Percentiles rank a stretch among this genome's conserved stretches.
phyloP scores from a whole-genome alignment of 2,888 invertebrate species.

The Sicus ferrugineus region DNA sequence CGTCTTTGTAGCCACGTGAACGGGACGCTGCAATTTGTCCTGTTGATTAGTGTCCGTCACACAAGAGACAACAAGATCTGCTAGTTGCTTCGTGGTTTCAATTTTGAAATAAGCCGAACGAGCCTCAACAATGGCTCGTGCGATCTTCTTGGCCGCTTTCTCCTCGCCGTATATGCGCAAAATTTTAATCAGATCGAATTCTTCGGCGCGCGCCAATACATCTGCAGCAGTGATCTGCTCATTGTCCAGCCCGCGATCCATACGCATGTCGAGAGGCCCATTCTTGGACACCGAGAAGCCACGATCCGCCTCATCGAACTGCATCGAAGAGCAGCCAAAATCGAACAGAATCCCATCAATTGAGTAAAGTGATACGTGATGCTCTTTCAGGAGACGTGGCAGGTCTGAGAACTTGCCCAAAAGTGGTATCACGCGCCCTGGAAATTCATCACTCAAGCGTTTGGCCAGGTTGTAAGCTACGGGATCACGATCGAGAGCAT shows the following conservation, averaged over 20 bases:
- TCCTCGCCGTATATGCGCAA: constrained; percentile 94
- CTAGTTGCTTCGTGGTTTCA: constrained; percentile 83
- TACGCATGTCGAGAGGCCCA: constrained; percentile 94
- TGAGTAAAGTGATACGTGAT: constrained; percentile 70
- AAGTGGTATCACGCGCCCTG: constrained; percentile 78
- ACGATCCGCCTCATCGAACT: constrained; percentile 80
- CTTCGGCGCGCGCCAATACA: constrained; percentile 80
- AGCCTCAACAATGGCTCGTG: constrained; percentile 85
- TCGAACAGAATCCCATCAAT: constrained; percentile 92
- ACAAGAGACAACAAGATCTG: constrained; percentile 75
- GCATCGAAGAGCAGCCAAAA: constrained; percentile 96
- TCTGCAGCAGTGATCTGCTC: constrained; percentile 85
- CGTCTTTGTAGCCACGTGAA: constrained; percentile 88
- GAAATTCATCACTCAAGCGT: constrained; percentile 72
- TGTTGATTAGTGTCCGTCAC: constrained; percentile 67
- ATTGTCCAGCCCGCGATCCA: constrained; percentile 80
- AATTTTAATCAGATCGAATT: constrained; percentile 80
- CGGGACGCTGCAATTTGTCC: constrained; percentile 78
- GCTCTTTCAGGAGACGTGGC: constrained; percentile 70
- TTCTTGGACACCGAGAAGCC: constrained; percentile 88
- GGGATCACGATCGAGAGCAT: constrained; percentile 90
- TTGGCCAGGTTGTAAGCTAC: constrained; percentile 75
- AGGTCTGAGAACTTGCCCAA: constrained; percentile 90
- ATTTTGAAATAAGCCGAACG: constrained; percentile 78
- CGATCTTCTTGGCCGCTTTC: constrained; percentile 83